Base-by-base conservation (phyloP, 2,888 invertebrate genomes). In the Drosophila neotestacea region DNA sequence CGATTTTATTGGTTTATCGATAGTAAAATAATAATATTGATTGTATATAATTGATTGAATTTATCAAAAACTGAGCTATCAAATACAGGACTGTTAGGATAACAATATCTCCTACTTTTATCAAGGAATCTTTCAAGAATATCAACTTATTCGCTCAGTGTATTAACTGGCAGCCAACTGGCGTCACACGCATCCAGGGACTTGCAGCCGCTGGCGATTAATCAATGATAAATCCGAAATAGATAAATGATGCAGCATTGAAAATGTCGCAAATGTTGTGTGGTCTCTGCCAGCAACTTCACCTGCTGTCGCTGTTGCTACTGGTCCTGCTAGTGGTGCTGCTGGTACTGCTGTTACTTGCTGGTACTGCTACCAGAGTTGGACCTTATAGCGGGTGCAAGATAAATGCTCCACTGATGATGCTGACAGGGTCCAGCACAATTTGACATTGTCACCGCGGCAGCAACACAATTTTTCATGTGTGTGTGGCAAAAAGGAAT, bases 141-240 rank as follows among this genome's bases (percentile, higher is more conserved):
- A 22, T 13, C n/a, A 4, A 34, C 4, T 27, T 6, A 11, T 69
- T 69, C 10, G 52, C 16, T 30, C 58, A 73, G 78, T 77, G 76
- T 47, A 70, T 34, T 13, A 6, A 54, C 66, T 58, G 42, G 73
- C 58, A 60, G 59, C 61, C 65, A 44, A 73, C 67, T 73, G 80
- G 79, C 79, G 77, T 79, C 79, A 71, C 51, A 79, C 80, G 70
- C 80, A 77, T 79, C 63, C 65, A 63, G 46, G 28, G 52, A 55
- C 28, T 27, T 22, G 30, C 44, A 34, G 63, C 79, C 74, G 77
- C 69, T 78, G 75, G 82, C 90, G 90, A 88, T 88, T 88, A 88
- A 88, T 88, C 88, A 88, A 90, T 89, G 88, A 88, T 88, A 88
- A 88, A 88, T 88, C 88, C 88, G 88, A 88, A 89, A 88, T 86